Conservation (phyloP, 1,140 invertebrate species). For the Rhagoletis zephyria region DNA sequence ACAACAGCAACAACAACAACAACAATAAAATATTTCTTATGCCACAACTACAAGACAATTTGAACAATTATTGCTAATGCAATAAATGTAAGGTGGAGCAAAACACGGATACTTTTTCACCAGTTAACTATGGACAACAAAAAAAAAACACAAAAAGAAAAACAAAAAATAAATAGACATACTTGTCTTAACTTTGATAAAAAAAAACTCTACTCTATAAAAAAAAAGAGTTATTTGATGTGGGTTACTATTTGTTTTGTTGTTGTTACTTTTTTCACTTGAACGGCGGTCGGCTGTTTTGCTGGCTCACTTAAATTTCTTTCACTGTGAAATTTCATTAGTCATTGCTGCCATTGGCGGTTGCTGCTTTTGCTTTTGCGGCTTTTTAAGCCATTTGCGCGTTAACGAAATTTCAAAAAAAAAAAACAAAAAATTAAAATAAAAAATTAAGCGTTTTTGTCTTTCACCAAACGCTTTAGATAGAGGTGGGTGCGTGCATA, state of each 20-base stretch:
- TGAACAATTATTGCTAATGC: constrained; percentile 45
- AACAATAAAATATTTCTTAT: neutral
- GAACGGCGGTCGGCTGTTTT: neutral
- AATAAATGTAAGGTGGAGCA: constrained; percentile 24
- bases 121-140: neutral
- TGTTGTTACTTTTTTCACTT: neutral
- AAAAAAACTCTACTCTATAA: constrained; percentile 7
- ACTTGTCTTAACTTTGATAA: neutral
- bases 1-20: constrained; percentile 19
- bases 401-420: neutral
- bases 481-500: constrained; percentile 14
- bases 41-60: neutral
- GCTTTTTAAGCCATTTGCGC: constrained; percentile 30
- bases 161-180: constrained; percentile 15
- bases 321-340: constrained; percentile 49
- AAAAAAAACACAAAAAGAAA: too few relatives aligned
- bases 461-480: constrained; percentile 27
- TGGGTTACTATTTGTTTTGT: constrained; percentile 35
- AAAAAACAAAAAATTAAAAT: constrained; percentile 18
- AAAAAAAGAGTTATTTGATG: constrained; percentile 25
- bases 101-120: constrained; percentile 36
- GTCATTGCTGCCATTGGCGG: constrained; percentile 17
- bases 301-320: constrained; percentile 36
- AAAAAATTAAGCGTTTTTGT: constrained; percentile 21
- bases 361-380: constrained; percentile 3